A percentile compares a stretch with the other conserved stretches of the same genome.
Evolutionary conservation across 2,797 vertebrate species (phyloP).

Genomic region (Adrianichthys oophorus): DNA sequence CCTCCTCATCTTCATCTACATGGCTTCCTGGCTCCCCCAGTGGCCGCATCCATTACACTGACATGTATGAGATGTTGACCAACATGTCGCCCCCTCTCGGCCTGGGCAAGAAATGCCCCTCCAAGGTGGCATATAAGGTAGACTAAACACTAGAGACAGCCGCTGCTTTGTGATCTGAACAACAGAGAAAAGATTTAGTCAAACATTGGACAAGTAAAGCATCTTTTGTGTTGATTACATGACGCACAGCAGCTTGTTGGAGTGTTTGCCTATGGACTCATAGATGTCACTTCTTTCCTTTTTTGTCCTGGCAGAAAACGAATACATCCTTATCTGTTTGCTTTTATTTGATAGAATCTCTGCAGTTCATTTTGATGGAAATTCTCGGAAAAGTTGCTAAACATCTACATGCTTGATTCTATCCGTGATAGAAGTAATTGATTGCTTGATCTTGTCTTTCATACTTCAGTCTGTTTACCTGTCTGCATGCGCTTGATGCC

Average conservation of each 20-base stretch:
- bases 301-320: slow-evolving; percentile 59
- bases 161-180: slow-evolving; percentile 29
- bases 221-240: slow-evolving; percentile 46
- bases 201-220: slow-evolving; percentile 28
- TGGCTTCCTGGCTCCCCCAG: slow-evolving; percentile 81
- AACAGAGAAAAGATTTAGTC: slow-evolving; percentile 38
- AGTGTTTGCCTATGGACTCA: slow-evolving; percentile 39
- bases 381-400: slow-evolving; percentile 24
- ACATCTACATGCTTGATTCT: slow-evolving; percentile 50
- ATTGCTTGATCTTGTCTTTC: slow-evolving; percentile 34
- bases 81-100: slow-evolving; percentile 99
- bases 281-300: slow-evolving; percentile 49
- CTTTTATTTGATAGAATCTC: slow-evolving; percentile 18
- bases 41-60: slow-evolving; percentile 99
- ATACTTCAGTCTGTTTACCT: slow-evolving; percentile 26
- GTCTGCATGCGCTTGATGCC: slow-evolving; percentile 57
- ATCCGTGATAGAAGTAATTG: slow-evolving; percentile 14
- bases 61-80: slow-evolving; percentile 99
- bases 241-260: slow-evolving; percentile 46
- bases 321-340: slow-evolving; percentile 33
- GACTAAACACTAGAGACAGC: slow-evolving; percentile 48
- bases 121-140: slow-evolving; percentile 99
- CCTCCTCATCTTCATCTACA: slow-evolving; percentile 52
- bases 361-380: slow-evolving; percentile 14
- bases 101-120: slow-evolving; percentile 99